phyloP scores from a whole-genome alignment of 2,888 invertebrate species.

The Leptopilina myrica region DNA sequence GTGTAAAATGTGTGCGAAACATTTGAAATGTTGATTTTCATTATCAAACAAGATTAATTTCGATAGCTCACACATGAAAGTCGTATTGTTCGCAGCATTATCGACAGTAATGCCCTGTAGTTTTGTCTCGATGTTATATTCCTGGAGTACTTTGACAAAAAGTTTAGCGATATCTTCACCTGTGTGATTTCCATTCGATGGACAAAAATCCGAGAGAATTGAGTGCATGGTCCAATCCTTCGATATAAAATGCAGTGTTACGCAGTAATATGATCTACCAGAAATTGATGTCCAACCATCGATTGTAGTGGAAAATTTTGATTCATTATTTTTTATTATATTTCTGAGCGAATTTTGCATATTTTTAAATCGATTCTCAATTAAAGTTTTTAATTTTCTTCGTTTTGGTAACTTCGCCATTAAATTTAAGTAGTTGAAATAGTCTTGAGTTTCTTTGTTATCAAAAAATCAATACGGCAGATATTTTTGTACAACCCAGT shows the following conservation, averaged over 20 bases:
- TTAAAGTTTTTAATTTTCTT: neutral
- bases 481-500: neutral
- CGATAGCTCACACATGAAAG: neutral
- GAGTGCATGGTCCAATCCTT: too few species aligned
- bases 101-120: neutral
- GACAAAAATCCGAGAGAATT: neutral
- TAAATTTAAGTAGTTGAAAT: neutral
- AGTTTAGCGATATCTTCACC: neutral
- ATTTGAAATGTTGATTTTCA: neutral
- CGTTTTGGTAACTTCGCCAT: neutral
- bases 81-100: too few species aligned
- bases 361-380: neutral
- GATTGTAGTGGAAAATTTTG: neutral
- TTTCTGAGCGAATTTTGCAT: too few species aligned
- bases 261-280: neutral
- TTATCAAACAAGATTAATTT: neutral
- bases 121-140: neutral
- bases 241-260: neutral
- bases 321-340: too few species aligned
- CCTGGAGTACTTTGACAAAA: neutral
- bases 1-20: neutral
- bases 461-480: neutral
- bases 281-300: neutral
- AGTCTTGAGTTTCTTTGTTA: neutral
- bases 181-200: neutral